Evolutionary conservation across 2,888 invertebrate genomes (phyloP).

Genomic region (Octodonta nipae): DNA sequence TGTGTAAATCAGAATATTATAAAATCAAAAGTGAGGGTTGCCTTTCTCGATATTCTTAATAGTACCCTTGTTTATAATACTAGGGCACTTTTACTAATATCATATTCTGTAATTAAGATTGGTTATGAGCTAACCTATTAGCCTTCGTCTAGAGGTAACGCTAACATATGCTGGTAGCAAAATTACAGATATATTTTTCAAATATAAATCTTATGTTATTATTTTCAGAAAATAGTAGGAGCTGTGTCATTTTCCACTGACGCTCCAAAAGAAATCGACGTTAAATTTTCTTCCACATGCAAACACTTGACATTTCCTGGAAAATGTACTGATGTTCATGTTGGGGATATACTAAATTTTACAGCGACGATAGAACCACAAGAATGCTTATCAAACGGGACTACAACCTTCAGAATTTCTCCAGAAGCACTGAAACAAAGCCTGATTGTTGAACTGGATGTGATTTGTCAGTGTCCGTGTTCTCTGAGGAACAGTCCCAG

Average conservation of each 20-base stretch:
- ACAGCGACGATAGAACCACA: conserved; percentile 42
- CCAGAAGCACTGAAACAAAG: conserved; percentile 61
- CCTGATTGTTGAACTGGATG: conserved; percentile 50
- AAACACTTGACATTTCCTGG: conserved; percentile 36
- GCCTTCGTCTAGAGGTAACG: too few species aligned
- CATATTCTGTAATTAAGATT: too few species aligned
- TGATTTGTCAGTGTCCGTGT: conserved; percentile 63
- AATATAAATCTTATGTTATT: too few species aligned
- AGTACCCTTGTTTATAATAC: too few species aligned
- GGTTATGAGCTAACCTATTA: too few species aligned
- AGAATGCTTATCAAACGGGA: conserved; percentile 43
- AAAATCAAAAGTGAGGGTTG: too few species aligned
- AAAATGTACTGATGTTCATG: conserved; percentile 46
- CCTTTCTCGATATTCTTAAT: too few species aligned
- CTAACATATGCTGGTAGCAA: too few species aligned
- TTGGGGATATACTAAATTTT: conserved; percentile 45
- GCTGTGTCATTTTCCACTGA: conserved; percentile 35
- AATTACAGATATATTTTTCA: too few species aligned
- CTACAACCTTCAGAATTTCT: conserved; percentile 45
- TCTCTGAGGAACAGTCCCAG: conserved; percentile 39
- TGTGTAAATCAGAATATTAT: too few species aligned
- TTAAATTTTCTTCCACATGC: conserved; percentile 44
- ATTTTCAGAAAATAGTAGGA: conserved; percentile 36
- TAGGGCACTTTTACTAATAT: too few species aligned
- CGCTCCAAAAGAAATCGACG: conserved; percentile 35